These are phyloP conservation scores for Halesus radiatus DNA, from an alignment of 1,140 invertebrate species.

Conservation along the genomic window DNA sequence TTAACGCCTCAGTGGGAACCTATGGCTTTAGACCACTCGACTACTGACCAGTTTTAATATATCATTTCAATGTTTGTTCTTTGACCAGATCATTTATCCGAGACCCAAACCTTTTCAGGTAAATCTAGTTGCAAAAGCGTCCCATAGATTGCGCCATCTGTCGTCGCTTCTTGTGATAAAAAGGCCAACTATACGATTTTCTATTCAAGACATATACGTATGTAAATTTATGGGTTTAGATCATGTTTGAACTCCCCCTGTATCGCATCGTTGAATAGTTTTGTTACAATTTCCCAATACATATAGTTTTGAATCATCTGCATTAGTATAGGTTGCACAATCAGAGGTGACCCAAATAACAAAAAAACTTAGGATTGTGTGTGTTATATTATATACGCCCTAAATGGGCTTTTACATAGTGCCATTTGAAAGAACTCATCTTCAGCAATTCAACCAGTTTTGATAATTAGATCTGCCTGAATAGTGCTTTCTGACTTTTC, in stretches of 20 bases:
- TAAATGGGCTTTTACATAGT: too few relatives aligned
- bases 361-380: too few relatives aligned
- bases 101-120: slow-evolving; percentile 23
- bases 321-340: background rate
- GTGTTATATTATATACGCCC: too few relatives aligned
- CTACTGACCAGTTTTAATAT: too few relatives aligned
- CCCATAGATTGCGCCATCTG: background rate
- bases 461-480: too few relatives aligned
- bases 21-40: too few relatives aligned
- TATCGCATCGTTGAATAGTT: background rate
- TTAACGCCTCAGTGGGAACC: too few relatives aligned
- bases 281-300: background rate
- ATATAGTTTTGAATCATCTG: background rate
- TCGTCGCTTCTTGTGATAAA: background rate
- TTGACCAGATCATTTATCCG: too few relatives aligned
- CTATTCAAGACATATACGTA: background rate
- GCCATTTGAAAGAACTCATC: too few relatives aligned
- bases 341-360: background rate
- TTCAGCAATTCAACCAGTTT: too few relatives aligned
- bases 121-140: background rate
- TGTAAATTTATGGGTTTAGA: background rate
- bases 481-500: too few relatives aligned
- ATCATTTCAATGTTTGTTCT: too few relatives aligned
- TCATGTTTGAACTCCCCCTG: background rate
- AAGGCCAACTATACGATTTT: background rate